These are phyloP conservation scores for Drepanosiphum platanoidis DNA, from an alignment of 2,888 invertebrate species.

Conservation along the genomic window DNA sequence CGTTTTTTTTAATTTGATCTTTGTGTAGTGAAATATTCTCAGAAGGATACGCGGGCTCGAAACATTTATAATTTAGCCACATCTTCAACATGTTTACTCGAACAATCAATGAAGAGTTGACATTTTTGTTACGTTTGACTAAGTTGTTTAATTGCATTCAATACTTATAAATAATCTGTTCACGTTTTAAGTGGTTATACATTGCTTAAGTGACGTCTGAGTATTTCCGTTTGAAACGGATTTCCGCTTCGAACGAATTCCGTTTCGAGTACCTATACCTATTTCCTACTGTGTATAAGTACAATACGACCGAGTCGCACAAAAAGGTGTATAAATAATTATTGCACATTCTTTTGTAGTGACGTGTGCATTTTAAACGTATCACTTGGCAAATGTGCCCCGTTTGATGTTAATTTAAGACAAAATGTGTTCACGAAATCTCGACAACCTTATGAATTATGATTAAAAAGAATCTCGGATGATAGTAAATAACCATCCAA, in stretches of 20 bases:
- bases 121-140: neutral
- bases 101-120: neutral
- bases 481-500: no score
- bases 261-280: neutral
- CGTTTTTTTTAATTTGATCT: no score
- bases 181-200: neutral
- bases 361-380: neutral
- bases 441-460: neutral
- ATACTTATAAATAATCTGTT: neutral
- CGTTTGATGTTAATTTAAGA: no score
- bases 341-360: neutral
- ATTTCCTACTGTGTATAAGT: neutral
- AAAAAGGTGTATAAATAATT: neutral
- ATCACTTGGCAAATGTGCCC: neutral
- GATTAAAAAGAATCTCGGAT: neutral
- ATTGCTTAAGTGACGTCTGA: neutral
- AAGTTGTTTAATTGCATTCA: neutral
- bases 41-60: neutral
- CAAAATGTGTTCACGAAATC: neutral
- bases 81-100: neutral
- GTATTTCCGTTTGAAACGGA: conserved; percentile 18
- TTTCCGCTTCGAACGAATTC: conserved; percentile 16
- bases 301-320: neutral
- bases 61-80: neutral
- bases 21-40: no score